These are phyloP conservation scores for Drosophila watanabei DNA, from an alignment of 1,140 invertebrate genomes.

Conservation along the genomic window DNA sequence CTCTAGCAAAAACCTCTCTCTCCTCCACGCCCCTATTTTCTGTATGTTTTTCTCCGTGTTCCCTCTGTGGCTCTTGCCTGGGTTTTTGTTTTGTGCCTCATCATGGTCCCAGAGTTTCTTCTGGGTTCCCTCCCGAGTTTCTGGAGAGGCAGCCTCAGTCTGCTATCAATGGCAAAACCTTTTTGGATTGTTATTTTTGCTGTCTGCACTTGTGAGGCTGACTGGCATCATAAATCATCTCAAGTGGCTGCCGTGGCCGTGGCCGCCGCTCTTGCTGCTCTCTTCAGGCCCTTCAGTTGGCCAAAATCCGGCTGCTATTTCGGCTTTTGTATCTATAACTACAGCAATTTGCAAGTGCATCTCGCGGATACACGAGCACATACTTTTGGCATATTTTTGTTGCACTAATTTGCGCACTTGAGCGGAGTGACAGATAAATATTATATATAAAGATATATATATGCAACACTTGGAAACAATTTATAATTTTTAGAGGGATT, in stretches of 20 bases:
- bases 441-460: not conserved
- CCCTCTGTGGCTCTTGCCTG: slow-evolving; percentile 17
- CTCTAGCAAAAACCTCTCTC: slow-evolving; percentile 5
- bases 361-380: slow-evolving; percentile 51
- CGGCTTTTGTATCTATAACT: slow-evolving; percentile 71
- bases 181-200: slow-evolving; percentile 68
- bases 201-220: slow-evolving; percentile 68
- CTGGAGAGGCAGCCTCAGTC: slow-evolving; percentile 13
- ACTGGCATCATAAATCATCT: slow-evolving; percentile 82
- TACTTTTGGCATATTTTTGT: slow-evolving; percentile 69
- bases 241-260: slow-evolving; percentile 59
- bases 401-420: slow-evolving; percentile 76
- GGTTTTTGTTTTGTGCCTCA: slow-evolving; percentile 44
- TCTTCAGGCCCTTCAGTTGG: slow-evolving; percentile 1
- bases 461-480: slow-evolving; percentile 9
- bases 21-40: not conserved
- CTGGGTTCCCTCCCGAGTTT: not conserved
- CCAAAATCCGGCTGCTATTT: slow-evolving; percentile 60
- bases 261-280: no score
- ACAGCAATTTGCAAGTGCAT: slow-evolving; percentile 77
- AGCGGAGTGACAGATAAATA: slow-evolving; percentile 26
- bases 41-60: slow-evolving; percentile 21
- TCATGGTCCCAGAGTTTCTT: slow-evolving; percentile 23
- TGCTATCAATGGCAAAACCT: slow-evolving; percentile 71
- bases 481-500: slow-evolving; percentile 1